Conservation (phyloP, 2,797 vertebrate genomes). For the Erethizon dorsatum region DNA sequence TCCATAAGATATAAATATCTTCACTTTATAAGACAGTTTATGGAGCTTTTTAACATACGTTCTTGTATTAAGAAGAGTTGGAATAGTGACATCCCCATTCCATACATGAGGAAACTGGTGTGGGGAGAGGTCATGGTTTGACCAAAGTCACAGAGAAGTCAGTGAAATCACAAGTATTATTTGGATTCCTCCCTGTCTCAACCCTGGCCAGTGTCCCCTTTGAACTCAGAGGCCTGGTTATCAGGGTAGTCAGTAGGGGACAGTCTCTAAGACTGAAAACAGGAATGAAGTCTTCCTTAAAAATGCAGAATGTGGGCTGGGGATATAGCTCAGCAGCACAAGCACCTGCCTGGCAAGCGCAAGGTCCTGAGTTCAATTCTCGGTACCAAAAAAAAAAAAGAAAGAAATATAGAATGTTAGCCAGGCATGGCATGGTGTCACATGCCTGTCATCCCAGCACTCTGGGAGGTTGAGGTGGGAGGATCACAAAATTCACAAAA, state of each 20-base stretch:
- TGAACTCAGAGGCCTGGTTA: not conserved
- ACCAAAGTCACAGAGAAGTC: not conserved
- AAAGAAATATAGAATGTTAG: not conserved
- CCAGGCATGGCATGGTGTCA: not conserved
- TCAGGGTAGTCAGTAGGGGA: not conserved
- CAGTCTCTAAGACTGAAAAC: not conserved
- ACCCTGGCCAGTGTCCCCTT: not conserved
- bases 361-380: too few species aligned
- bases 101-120: not conserved
- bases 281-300: not conserved
- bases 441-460: not conserved
- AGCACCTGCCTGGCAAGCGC: too few species aligned
- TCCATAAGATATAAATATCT: not conserved
- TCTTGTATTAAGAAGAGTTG: not conserved
- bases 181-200: not conserved
- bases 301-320: not conserved
- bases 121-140: not conserved
- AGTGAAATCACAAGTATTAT: not conserved
- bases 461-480: not conserved
- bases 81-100: not conserved
- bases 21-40: not conserved
- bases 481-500: not conserved
- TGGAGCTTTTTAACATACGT: not conserved
- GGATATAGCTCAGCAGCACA: too few species aligned
- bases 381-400: too few species aligned